Evolutionary conservation across 2,888 invertebrate genomes (phyloP), one percentile per base, ranked within the genome.

Genomic region (Cylloceria caligata): DNA sequence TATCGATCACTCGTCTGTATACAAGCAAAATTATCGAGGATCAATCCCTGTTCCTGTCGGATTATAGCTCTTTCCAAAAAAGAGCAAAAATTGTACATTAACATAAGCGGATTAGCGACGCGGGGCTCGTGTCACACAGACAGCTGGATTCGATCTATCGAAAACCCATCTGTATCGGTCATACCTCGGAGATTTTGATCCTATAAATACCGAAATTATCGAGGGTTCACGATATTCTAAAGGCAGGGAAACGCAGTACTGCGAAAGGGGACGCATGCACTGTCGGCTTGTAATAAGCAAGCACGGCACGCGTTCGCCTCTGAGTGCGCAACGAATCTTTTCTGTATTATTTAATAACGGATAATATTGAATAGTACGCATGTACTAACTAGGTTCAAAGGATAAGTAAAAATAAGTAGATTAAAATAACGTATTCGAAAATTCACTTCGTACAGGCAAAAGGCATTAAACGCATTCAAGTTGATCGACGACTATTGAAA

Each of bases 171-270:
- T 88, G 75, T 81, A 87, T 85, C 86, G 87, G 85, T 87, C 87
- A 85, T 84, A 85, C 62, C 73, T 52, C 42, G 67, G 81, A 64
- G 85, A 84, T 89, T 89, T 91, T 92, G 90, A 92, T 92, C 92
- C 92, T 77, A 88, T 92, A 92, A 92, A 91, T 91, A 89, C 90
- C 83, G 83, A 92, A 92, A 92, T 92, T 91, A 92, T 90, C 86
- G 77, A 75, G 84, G 85, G 83, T 74, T 67, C 65, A 21, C 60
- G 57, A 57, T 42, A 79, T 84, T 86, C 65, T 80, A 69, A 79
- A 72, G 75, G 68, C 72, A 19, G 72, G 81, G 65, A 79, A 80
- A 84, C 72, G 57, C 47, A 47, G n/a, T 5, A 34, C 19, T 47
- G 5, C 27, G 30, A 45, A 71, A 60, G 52, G 39, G 69, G 71